Base-by-base conservation (phyloP, 2,113 vertebrate species). In the Rhineura floridana region DNA sequence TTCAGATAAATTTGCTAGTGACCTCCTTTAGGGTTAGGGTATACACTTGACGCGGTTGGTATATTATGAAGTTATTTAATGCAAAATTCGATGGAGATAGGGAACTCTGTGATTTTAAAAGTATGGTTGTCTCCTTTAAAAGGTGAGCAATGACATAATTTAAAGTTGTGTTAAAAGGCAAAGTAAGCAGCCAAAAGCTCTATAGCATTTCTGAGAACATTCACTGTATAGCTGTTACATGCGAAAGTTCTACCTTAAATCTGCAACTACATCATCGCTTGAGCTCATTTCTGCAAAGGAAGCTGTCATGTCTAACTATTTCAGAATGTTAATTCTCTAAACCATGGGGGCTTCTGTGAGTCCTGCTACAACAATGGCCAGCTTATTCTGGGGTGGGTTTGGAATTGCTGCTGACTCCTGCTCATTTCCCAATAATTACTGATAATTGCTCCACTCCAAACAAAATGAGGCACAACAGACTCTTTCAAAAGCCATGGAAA, bases 361-460 rank as follows among this genome's bases (percentile, higher is more conserved):
- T 87, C 89, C 4, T 83, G 63, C 87, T 89, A 63, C 90, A 92
- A 96, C 96, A 96, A 96, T 95, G 94, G 80, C 28, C 55, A 95
- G 94, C 95, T 96, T 96, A 96, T 96, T 94, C 96, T 96, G 96
- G 76, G 95, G 93, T 95, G 93, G 94, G 91, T 96, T 94, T 93
- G 90, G 94, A 95, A 96, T 95, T 95, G 94, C 94, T 90, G 93
- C 90, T 95, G 95, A 96, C 95, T 96, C 91, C 92, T 94, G 93
- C 94, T 96, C 94, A 94, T 96, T 96, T 96, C 96, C 96, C 96
- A 96, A 93, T 96, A 96, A 96, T 96, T 96, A 95, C 92, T 96
- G 96, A 96, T 96, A 96, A 96, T 96, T 96, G 90, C 90, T 73
- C 92, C 91, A 96, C 92, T 96, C 95, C 94, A 95, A 96, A 93